Percentiles rank a stretch among this genome's conserved stretches.
Conservation (phyloP, 2,113 vertebrate species). For the Nyctereutes procyonoides region DNA sequence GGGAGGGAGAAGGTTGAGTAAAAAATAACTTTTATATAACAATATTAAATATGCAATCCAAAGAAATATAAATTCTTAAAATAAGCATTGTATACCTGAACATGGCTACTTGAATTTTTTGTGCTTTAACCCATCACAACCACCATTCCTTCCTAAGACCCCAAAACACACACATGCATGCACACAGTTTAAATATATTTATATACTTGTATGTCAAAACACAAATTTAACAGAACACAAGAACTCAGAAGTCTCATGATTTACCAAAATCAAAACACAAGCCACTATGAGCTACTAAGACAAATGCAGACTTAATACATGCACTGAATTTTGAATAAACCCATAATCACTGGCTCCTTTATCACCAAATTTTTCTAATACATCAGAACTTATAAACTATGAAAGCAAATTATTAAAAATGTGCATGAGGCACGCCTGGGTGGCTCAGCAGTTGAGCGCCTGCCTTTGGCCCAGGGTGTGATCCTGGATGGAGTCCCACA, state of each 20-base stretch:
- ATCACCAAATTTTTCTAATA: neutral
- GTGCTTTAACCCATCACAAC: neutral
- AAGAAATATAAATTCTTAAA: neutral
- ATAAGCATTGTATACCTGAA: neutral
- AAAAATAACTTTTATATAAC: neutral
- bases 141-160: neutral
- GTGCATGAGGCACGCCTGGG: neutral
- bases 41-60: conserved; percentile 31
- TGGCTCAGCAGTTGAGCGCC: too few relatives aligned
- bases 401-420: neutral
- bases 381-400: conserved; percentile 27
- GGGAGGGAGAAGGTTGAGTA: neutral
- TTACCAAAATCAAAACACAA: conserved; percentile 31
- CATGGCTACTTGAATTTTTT: neutral
- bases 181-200: neutral
- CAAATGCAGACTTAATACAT: conserved; percentile 24
- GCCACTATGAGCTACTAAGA: neutral
- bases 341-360: neutral
- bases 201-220: neutral
- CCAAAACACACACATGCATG: neutral
- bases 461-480: too few relatives aligned
- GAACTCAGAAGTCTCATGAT: neutral
- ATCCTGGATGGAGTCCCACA: too few relatives aligned
- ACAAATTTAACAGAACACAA: neutral
- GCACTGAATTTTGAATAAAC: conserved; percentile 34